Evolutionary conservation across 2,888 invertebrate species (phyloP), one percentile per base, ranked within the genome.

Genomic region (Cantharis lateralis): DNA sequence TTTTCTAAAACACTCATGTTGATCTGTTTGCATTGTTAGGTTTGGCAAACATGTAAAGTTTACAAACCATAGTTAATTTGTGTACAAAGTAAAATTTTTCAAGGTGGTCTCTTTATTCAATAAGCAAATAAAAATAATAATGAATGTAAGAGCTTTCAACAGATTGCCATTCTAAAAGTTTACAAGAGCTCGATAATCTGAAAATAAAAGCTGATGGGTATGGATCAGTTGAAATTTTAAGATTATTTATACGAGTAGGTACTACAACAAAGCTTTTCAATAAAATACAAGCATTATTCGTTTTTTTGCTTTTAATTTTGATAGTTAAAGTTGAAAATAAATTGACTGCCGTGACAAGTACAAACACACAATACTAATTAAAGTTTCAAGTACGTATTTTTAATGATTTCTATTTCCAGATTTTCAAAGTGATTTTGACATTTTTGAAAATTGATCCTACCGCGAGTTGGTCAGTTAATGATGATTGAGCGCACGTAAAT

Each of bases 401-500:
- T n/a, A 20, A 20, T 24, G 13, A 66, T 66, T 66, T 66, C 24
- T 18, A 66, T 66, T 66, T 48, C 48, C n/a, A 48, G 48, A 48
- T 48, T 48, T 48, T 5, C 18, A 66, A 66, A 66, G n/a, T 20
- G 18, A 66, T 66, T 74, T 75, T 68, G 73, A 77, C 71, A 48
- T 73, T 70, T 69, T 71, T 71, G 66, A 77, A 77, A 74, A 68
- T 71, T 63, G 63, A 73, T 77, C 77, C 77, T 74, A 77, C 77
- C 77, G 72, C 74, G 74, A 74, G 70, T 68, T 77, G 71, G 74
- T 74, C 74, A 68, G 78, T 76, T 78, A 78, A 78, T 78, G 78
- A 78, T 78, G 78, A 78, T 78, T 78, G 78, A 78, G 74, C 73
- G 78, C 76, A 73, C 78, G 78, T 78, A 78, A 78, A 78, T 78